These are phyloP conservation scores for Drosophila falleni DNA, from an alignment of 2,888 invertebrate genomes.

Conservation along the genomic window DNA sequence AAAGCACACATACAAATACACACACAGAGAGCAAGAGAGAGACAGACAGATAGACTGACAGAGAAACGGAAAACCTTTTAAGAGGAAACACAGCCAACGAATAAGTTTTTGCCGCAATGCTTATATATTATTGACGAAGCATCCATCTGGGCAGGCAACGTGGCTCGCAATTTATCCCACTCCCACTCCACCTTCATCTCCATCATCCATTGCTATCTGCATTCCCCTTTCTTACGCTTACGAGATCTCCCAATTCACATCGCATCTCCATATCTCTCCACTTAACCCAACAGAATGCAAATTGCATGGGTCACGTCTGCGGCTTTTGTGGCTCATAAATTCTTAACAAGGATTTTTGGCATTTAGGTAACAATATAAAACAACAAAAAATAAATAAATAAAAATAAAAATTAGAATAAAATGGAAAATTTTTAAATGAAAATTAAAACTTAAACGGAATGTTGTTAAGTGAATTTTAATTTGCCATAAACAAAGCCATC, in stretches of 20 bases:
- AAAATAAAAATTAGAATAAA: conserved; percentile 17
- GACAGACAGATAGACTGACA: not conserved
- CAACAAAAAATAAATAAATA: conserved; percentile 19
- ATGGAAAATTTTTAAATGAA: conserved; percentile 48
- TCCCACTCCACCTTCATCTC: not conserved
- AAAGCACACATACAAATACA: conserved; percentile 8
- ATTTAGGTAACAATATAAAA: conserved; percentile 34
- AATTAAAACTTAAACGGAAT: conserved; percentile 63
- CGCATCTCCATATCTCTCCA: conserved; percentile 17
- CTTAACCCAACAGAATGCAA: conserved; percentile 59
- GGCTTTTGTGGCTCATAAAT: conserved; percentile 71
- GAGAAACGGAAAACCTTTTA: conserved; percentile 55
- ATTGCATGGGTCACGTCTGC: conserved; percentile 73
- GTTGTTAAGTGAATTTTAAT: conserved; percentile 76
- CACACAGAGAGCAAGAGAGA: not conserved
- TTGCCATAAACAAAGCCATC: conserved; percentile 59
- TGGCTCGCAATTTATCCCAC: conserved; percentile 22
- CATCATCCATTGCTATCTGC: not conserved
- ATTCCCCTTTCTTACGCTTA: conserved; percentile 6
- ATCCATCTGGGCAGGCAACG: conserved; percentile 35
- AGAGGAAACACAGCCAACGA: conserved; percentile 30
- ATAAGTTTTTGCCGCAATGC: conserved; percentile 62
- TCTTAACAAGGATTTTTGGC: conserved; percentile 65
- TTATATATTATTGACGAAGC: conserved; percentile 72
- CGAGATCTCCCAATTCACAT: conserved; percentile 7